These are phyloP conservation scores for Hassar affinis DNA, from an alignment of 2,113 vertebrate species.

Conservation along the genomic window DNA sequence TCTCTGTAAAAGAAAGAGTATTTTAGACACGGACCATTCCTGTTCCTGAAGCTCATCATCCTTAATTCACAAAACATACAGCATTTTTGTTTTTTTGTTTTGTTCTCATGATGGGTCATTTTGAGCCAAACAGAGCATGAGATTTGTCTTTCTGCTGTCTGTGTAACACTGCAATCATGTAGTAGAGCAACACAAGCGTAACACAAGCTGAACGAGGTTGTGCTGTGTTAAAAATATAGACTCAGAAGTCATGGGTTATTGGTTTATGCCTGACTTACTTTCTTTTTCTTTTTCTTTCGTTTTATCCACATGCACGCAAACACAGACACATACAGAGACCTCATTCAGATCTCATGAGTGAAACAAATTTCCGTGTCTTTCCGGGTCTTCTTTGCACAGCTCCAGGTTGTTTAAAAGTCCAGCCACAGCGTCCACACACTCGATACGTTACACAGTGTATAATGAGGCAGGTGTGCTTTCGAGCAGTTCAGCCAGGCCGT, in stretches of 20 bases:
- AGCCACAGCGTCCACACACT: slow-evolving; percentile 10
- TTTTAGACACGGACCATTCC: not conserved
- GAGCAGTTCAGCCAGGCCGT: slow-evolving; percentile 15
- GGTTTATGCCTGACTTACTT: not conserved
- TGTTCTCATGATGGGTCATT: not conserved
- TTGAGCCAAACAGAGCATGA: not conserved
- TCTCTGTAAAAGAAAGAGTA: not conserved
- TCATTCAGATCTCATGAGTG: slow-evolving; percentile 3
- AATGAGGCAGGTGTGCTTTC: slow-evolving; percentile 22
- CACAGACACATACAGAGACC: not conserved
- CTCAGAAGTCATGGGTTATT: not conserved
- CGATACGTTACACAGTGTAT: not conserved
- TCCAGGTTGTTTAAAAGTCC: not conserved
- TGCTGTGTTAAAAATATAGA: not conserved
- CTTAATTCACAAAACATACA: not conserved
- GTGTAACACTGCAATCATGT: not conserved
- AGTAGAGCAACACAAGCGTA: not conserved
- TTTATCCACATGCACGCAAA: not conserved
- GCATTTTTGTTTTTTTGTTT: not conserved
- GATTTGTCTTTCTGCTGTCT: not conserved
- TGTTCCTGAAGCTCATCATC: not conserved
- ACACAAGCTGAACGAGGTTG: not conserved
- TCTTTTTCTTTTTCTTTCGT: not conserved
- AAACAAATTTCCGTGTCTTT: slow-evolving; percentile 8
- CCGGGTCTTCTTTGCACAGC: not conserved